Percentiles rank a stretch among this genome's conserved stretches.
Conservation (phyloP, 2,113 vertebrate genomes). For the Rhabdornis inornatus region DNA sequence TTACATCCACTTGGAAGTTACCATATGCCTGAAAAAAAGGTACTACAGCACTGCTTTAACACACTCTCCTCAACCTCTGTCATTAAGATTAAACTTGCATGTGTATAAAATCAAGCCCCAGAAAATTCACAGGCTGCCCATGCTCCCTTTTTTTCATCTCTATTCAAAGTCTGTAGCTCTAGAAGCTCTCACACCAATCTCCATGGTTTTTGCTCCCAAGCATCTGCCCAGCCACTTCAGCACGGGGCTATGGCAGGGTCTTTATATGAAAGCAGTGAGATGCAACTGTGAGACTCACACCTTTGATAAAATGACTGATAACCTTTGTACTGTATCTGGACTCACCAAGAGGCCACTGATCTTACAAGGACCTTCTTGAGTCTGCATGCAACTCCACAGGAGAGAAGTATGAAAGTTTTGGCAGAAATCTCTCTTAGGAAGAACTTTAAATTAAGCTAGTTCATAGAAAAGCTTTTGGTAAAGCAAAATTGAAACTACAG, state of each 20-base stretch:
- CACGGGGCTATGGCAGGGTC: neutral
- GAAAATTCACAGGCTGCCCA: neutral
- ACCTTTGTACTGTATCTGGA: neutral
- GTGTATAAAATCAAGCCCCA: neutral
- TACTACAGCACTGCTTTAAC: neutral
- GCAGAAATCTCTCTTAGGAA: neutral
- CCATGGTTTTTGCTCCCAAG: neutral
- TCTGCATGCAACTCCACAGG: rapidly evolving
- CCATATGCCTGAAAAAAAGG: neutral
- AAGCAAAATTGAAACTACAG: neutral
- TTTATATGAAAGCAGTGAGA: neutral
- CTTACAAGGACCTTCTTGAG: neutral
- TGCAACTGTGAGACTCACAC: neutral
- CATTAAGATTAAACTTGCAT: neutral
- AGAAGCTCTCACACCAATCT: neutral
- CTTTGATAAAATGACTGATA: neutral
- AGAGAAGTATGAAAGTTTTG: neutral
- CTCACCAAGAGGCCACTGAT: neutral
- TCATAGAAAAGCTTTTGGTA: neutral
- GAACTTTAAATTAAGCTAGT: neutral
- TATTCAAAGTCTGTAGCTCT: neutral
- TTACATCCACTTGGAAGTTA: neutral
- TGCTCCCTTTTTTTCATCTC: neutral
- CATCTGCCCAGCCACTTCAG: neutral
- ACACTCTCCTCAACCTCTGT: neutral